phyloP scores from a whole-genome alignment of 2,113 vertebrate species.

The Ptilonorhynchus violaceus region DNA sequence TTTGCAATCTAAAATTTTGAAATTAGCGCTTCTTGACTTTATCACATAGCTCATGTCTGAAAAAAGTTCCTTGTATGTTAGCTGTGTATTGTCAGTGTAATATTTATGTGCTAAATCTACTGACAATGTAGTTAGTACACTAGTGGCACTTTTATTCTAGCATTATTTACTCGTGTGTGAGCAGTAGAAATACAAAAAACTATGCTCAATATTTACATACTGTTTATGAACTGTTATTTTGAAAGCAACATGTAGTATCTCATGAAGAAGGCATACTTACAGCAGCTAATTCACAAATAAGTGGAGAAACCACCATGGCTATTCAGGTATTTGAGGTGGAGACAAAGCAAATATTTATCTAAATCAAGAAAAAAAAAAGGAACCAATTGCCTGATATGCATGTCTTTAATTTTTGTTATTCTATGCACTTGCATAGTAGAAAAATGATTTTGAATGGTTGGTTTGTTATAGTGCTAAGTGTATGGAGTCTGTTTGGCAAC shows the following conservation, averaged over 20 bases:
- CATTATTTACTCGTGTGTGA: not conserved
- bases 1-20: not conserved
- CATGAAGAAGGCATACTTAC: not conserved
- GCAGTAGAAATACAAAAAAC: not conserved
- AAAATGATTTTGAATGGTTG: not conserved
- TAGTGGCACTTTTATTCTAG: not conserved
- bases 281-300: not conserved
- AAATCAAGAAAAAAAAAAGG: not conserved
- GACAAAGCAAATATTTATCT: not conserved
- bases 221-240: not conserved
- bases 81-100: not conserved
- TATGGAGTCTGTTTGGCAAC: not conserved
- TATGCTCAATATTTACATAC: not conserved
- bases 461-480: not conserved
- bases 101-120: not conserved
- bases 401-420: not conserved
- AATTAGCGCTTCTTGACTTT: not conserved
- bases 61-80: not conserved
- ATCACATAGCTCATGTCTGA: fast-evolving
- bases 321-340: not conserved
- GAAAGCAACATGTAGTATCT: not conserved
- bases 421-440: not conserved
- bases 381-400: not conserved
- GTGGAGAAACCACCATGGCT: not conserved
- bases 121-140: not conserved